Base-by-base conservation (phyloP, 2,113 vertebrate species). In the Thymallus thymallus region DNA sequence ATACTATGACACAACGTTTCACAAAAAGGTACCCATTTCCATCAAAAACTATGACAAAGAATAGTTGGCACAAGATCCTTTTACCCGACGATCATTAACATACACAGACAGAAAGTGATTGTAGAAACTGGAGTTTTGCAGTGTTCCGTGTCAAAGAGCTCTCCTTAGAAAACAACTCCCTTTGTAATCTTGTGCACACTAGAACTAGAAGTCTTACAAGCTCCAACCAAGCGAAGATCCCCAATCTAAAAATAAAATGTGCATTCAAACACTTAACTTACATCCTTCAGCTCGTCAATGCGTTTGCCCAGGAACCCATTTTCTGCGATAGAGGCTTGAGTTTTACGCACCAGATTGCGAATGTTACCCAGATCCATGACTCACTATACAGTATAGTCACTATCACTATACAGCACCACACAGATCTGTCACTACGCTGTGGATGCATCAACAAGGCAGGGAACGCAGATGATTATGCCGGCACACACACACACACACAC, bases 331-430 rank as follows among this genome's bases (percentile, higher is more conserved):
- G 85, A 78, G n/a, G 70, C 68, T 29, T 91, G 88, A 41, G 90
- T 90, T 89, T 90, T 91, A 6, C 29, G 80, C 87, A 93, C 77
- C 4, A 90, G 73, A 63, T 68, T 80, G 10, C 84, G 83, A 71
- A 94, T 76, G 51, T 86, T 78, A 29, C 73, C 62, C 24, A 86
- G 69, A 73, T 88, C 82, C 84, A 84, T 82, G 62, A 16, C 63
- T 63, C 3, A 2, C 14, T 30, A 69, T 5, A 46, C 63, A 48
- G 5, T 9, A 45, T 9, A 45, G 29, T 79, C 46, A 32, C 6
- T 45, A 22, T n/a, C n/a, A 61, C 9, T 12, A 23, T 5, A 51
- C 46, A 14, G 46, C 0, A 48, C 3, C 46, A 79, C 75, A 68
- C 67, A 10, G 29, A 75, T 29, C 26, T 6, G 29, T 14, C 61